Evolutionary conservation across 2,888 invertebrate species (phyloP), one percentile per base, ranked within the genome.

Genomic region (Anorthoa munda): DNA sequence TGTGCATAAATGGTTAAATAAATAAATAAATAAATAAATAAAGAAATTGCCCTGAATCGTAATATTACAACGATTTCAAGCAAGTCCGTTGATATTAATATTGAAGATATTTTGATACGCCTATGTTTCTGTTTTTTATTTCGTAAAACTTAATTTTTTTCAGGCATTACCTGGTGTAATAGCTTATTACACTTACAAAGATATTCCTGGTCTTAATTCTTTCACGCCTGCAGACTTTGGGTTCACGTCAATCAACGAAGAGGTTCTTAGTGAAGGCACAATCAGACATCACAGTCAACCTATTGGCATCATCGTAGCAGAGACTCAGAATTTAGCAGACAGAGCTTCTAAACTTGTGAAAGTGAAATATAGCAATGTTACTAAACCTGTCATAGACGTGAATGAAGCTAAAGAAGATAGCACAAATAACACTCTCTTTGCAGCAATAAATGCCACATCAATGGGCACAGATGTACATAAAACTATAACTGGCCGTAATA

Each of bases 151-250:
- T 9, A 26, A 0, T 26, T 17, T 17, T 31, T 94, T 92, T 48
- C 88, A 97, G 97, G 94, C 93, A 82, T 87, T 97, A 61, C 94
- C 97, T 23, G 98, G 98, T 12, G 97, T 98, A 0, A 88, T 97
- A n/a, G 97, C 97, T 5, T 97, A 97, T 77, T 95, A 97, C 66
- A 95, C 96, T 50, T 97, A 97, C 2, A 96, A 97, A 85, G 98
- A 98, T 84, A 96, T 98, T 64, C 98, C 97, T 0, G 97, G 97
- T 1, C 90, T 93, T 48, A 98, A 98, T 90, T 89, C 93, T 23
- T 97, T 95, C 79, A 72, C 97, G 94, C 84, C 92, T 93, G 21
- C 86, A 91, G 48, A 78, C 26, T 4, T 79, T 76, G 1, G 23
- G 0, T 39, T 85, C 11, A 69, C 67, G 9, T 2, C 64, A 2